phyloP scores from a whole-genome alignment of 2,888 invertebrate genomes.

The Limnephilus rhombicus region DNA sequence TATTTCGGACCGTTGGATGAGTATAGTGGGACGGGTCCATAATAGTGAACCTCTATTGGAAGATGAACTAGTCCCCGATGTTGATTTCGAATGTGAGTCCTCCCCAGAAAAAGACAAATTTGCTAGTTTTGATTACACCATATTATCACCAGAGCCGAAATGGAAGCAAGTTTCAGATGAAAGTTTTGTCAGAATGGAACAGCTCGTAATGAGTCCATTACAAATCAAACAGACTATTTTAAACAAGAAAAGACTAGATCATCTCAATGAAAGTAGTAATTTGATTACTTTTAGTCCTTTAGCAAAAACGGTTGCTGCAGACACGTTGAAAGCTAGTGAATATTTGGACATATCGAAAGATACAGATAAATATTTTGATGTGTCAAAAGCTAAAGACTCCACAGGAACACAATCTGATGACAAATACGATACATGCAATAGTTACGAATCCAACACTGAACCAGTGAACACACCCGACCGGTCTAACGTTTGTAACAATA shows the following conservation, averaged over 20 bases:
- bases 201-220: slow-evolving; percentile 54
- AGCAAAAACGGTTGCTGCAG: not conserved
- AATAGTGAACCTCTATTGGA: slow-evolving; percentile 57
- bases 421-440: slow-evolving; percentile 48
- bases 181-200: slow-evolving; percentile 63
- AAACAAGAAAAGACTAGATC: slow-evolving; percentile 31
- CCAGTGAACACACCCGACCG: not conserved
- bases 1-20: slow-evolving; percentile 50
- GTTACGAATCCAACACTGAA: slow-evolving; percentile 40
- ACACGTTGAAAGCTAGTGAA: not conserved
- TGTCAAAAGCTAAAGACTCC: slow-evolving; percentile 25
- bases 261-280: slow-evolving; percentile 24
- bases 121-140: slow-evolving; percentile 48
- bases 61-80: slow-evolving; percentile 54
- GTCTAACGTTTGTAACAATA: slow-evolving; percentile 13
- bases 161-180: slow-evolving; percentile 62
- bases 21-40: slow-evolving; percentile 40
- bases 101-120: slow-evolving; percentile 55
- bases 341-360: not conserved
- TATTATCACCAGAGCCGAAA: slow-evolving; percentile 49
- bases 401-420: slow-evolving; percentile 6
- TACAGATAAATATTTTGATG: not conserved
- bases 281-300: slow-evolving; percentile 51
- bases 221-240: not conserved
- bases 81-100: slow-evolving; percentile 43